phyloP scores from a whole-genome alignment of 2,888 invertebrate species.

The Dryomyza anilis region DNA sequence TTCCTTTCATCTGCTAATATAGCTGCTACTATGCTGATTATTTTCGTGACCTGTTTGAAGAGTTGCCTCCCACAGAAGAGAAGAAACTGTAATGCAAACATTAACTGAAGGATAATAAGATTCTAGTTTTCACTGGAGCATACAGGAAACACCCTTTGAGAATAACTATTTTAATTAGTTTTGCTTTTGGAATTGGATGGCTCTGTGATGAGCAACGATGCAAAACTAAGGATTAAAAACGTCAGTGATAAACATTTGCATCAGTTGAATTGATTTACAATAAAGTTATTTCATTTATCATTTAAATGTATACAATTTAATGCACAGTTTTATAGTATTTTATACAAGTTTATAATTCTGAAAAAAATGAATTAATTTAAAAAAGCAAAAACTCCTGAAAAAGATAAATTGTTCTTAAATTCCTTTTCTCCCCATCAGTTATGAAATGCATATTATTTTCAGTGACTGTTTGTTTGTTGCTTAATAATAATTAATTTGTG shows the following conservation, averaged over 20 bases:
- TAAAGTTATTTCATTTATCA: too few species aligned
- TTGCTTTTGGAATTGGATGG: constrained; percentile 1
- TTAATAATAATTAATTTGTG: constrained; percentile 16
- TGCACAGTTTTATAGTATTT: neutral
- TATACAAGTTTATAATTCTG: neutral
- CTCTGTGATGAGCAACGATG: too few species aligned
- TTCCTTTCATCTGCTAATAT: constrained; percentile 3
- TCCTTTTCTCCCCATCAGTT: too few species aligned
- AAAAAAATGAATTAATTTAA: neutral
- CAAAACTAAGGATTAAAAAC: too few species aligned
- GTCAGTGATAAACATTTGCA: too few species aligned
- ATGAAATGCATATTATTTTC: too few species aligned
- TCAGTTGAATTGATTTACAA: too few species aligned
- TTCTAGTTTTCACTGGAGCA: neutral
- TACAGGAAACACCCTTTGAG: constrained; percentile 15
- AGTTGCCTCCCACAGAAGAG: neutral
- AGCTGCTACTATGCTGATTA: neutral
- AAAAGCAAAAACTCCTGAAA: too few species aligned
- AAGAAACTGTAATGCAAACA: constrained; percentile 7
- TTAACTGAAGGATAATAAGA: constrained; percentile 12
- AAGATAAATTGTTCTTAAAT: neutral
- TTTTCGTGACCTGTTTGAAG: too few species aligned
- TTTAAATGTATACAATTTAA: neutral
- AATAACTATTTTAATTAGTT: constrained; percentile 20
- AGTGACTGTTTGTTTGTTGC: neutral